Conservation (phyloP, 2,113 vertebrate species). For the Pipra filicauda region DNA sequence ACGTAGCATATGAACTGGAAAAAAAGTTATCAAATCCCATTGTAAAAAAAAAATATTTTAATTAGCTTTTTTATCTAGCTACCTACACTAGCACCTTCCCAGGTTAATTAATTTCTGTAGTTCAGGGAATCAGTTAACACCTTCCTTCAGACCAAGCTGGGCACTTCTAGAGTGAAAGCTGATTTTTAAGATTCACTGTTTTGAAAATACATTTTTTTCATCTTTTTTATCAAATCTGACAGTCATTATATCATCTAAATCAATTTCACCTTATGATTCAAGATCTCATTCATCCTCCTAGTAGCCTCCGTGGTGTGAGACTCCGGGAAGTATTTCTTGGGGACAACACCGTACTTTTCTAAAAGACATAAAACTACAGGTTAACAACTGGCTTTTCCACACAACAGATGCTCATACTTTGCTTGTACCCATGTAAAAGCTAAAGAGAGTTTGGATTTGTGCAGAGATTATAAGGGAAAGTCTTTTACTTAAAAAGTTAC, state of each 20-base stretch:
- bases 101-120: background rate
- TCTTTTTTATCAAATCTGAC: background rate
- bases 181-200: background rate
- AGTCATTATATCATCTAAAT: background rate
- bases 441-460: background rate
- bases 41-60: background rate
- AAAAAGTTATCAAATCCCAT: background rate
- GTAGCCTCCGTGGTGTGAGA: conserved; percentile 93
- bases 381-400: background rate
- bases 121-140: background rate
- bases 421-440: background rate
- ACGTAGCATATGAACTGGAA: background rate
- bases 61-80: background rate
- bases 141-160: background rate
- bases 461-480: background rate
- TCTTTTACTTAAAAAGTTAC: background rate
- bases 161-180: background rate
- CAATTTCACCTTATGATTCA: conserved; percentile 91
- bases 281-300: conserved; percentile 95
- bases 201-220: background rate
- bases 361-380: background rate
- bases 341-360: conserved; percentile 97
- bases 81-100: background rate
- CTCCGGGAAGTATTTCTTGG: conserved; percentile 97
- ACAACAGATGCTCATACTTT: background rate